Evolutionary conservation across 1,140 invertebrate species (phyloP).

Genomic region (Diabrotica undecimpunctata): DNA sequence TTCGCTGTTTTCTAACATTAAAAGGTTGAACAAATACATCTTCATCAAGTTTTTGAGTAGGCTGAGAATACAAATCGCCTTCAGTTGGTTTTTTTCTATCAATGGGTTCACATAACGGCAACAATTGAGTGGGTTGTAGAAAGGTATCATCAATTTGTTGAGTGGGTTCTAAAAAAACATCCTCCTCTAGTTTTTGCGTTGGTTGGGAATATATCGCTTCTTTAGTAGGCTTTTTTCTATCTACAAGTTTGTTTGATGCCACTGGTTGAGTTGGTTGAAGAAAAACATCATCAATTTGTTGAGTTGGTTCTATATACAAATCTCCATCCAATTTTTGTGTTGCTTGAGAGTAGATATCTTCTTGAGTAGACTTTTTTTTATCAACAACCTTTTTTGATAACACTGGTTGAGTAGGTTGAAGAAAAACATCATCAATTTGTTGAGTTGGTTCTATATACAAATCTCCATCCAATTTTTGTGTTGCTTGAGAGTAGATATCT

Average conservation of each 20-base stretch:
- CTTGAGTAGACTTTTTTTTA: constrained; percentile 22
- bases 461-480: constrained; percentile 14
- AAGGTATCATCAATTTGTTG: neutral
- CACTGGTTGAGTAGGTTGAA: constrained; percentile 5
- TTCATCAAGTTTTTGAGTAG: neutral
- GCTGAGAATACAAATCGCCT: neutral
- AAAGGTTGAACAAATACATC: too few species aligned
- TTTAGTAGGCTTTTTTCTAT: too few species aligned
- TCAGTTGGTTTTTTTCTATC: neutral
- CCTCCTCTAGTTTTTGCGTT: neutral
- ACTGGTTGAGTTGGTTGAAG: constrained; percentile 4
- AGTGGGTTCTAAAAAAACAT: constrained; percentile 19
- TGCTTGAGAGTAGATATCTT: constrained; percentile 23
- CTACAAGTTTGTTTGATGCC: neutral
- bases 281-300: constrained; percentile 1
- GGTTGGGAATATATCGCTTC: too few species aligned
- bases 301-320: neutral
- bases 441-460: neutral
- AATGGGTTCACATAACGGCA: neutral
- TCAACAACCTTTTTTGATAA: neutral
- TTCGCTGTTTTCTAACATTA: too few species aligned
- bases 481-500: constrained; percentile 23
- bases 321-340: constrained; percentile 17
- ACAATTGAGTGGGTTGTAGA: neutral
- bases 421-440: constrained; percentile 1